Conservation (phyloP, 2,888 invertebrate genomes). For the Clepsis dumicolana region DNA sequence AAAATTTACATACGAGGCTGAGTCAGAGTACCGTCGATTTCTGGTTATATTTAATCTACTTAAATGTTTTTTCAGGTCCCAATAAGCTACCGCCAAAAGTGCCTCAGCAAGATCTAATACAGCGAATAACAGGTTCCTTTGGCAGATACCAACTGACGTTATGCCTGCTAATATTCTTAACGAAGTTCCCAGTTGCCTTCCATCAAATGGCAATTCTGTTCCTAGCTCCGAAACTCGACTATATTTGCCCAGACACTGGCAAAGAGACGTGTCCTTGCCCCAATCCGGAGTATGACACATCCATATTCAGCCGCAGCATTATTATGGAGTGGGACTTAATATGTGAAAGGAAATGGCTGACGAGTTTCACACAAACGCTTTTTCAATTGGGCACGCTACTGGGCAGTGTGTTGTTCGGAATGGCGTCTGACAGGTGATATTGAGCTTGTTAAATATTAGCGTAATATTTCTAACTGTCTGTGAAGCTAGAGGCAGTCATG, state of each 20-base stretch:
- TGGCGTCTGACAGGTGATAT: slow-evolving; percentile 90
- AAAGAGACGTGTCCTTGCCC: slow-evolving; percentile 84
- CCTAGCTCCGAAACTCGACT: slow-evolving; percentile 74
- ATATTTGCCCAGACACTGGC: slow-evolving; percentile 58
- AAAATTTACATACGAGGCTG: too few relatives aligned
- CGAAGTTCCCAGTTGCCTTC: slow-evolving; percentile 81
- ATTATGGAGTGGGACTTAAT: slow-evolving; percentile 92
- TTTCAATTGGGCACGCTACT: slow-evolving; percentile 91
- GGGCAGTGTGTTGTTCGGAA: slow-evolving; percentile 91
- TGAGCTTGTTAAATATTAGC: slow-evolving; percentile 25
- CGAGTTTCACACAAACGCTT: slow-evolving; percentile 90
- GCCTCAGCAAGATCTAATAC: slow-evolving; percentile 65
- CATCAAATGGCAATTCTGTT: slow-evolving; percentile 84
- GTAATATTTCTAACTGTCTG: neutral
- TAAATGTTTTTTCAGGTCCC: slow-evolving; percentile 49
- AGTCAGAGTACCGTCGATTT: too few relatives aligned
- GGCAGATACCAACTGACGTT: slow-evolving; percentile 82
- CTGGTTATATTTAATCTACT: too few relatives aligned
- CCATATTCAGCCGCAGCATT: slow-evolving; percentile 89
- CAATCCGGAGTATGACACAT: slow-evolving; percentile 87
- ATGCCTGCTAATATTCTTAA: slow-evolving; percentile 69
- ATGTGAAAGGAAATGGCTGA: slow-evolving; percentile 87
- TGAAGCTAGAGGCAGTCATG: neutral
- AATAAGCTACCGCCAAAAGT: slow-evolving; percentile 48
- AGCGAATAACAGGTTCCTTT: slow-evolving; percentile 77